Evolutionary conservation across 92 coral and sea anemone species (phyloP).

Genomic region (Paragorgia papillata): DNA sequence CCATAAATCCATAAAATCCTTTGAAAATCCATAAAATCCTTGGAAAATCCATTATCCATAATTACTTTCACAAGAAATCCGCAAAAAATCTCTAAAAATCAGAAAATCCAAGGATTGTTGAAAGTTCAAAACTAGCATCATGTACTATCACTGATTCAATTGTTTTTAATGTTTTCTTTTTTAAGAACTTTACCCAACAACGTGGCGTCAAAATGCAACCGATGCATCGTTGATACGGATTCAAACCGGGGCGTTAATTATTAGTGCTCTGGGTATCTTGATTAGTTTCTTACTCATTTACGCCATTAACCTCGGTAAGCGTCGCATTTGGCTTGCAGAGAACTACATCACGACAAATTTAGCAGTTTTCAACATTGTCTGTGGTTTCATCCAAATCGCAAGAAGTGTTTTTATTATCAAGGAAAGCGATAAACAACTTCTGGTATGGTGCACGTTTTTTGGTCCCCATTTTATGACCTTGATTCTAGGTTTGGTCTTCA

Average conservation of each 20-base stretch:
- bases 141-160: too few species aligned
- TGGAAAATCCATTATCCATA: too few species aligned
- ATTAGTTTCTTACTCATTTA: background rate
- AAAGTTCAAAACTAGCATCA: too few species aligned
- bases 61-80: too few species aligned
- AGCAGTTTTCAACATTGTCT: background rate
- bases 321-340: background rate
- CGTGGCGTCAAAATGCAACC: background rate
- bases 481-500: background rate
- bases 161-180: too few species aligned
- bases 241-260: background rate
- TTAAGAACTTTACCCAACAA: background rate
- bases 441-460: background rate
- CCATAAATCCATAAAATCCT: too few species aligned
- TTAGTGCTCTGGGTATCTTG: background rate
- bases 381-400: background rate
- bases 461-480: background rate
- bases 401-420: background rate
- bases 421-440: background rate
- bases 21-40: too few species aligned
- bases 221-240: background rate
- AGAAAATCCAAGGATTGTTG: too few species aligned
- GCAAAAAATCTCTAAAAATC: too few species aligned
- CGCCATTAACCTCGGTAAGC: background rate
- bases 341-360: background rate